These are phyloP conservation scores for Gonioctena quinquepunctata DNA, from an alignment of 1,140 invertebrate species.

Conservation along the genomic window DNA sequence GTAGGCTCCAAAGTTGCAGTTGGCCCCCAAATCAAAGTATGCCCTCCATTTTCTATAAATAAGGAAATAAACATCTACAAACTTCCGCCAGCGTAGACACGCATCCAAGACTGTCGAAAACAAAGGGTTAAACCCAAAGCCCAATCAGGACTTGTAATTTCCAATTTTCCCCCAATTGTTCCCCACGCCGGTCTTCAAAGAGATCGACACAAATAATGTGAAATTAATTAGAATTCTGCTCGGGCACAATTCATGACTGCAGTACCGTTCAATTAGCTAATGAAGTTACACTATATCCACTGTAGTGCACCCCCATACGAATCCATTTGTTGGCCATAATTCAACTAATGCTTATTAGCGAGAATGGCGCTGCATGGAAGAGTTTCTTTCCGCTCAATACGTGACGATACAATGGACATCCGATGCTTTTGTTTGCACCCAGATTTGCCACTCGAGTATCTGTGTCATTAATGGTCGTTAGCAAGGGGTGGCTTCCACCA, in stretches of 20 bases:
- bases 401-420: background rate
- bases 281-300: conserved; percentile 8
- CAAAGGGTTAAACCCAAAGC: background rate
- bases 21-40: too few relatives aligned
- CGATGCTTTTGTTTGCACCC: too few relatives aligned
- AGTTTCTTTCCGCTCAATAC: background rate
- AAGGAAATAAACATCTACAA: too few relatives aligned
- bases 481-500: too few relatives aligned
- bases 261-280: conserved; percentile 14
- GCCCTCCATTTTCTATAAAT: too few relatives aligned
- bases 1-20: too few relatives aligned
- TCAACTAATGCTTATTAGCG: background rate
- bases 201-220: background rate
- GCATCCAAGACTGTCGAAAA: background rate
- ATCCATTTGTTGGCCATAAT: conserved; percentile 8
- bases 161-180: background rate
- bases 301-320: background rate
- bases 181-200: background rate
- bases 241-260: conserved; percentile 9
- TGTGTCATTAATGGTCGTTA: too few relatives aligned
- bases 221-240: conserved; percentile 13
- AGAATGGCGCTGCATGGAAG: background rate
- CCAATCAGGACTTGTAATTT: background rate
- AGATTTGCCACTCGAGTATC: too few relatives aligned
- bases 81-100: too few relatives aligned